These are phyloP conservation scores for Notarius quadriscutis DNA, from an alignment of 2,113 vertebrate genomes.

Conservation along the genomic window DNA sequence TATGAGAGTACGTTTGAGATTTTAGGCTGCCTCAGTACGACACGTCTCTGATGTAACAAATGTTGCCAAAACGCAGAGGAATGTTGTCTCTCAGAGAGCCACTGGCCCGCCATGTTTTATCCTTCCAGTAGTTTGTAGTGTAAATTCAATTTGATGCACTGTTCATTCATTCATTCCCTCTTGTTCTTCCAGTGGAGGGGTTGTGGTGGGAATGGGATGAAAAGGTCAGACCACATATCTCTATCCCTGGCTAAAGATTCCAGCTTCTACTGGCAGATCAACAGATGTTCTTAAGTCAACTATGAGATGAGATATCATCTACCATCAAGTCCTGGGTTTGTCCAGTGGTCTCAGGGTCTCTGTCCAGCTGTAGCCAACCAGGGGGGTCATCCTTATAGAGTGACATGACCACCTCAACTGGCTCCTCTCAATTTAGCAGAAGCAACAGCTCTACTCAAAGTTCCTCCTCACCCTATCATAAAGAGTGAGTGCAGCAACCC, in stretches of 20 bases:
- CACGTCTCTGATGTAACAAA: not conserved
- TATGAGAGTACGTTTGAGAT: not conserved
- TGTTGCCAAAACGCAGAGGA: not conserved
- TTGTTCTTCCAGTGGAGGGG: not conserved
- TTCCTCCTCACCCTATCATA: not conserved
- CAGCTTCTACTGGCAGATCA: not conserved
- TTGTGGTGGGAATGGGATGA: not conserved
- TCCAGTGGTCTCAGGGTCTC: not conserved
- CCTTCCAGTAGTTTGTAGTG: constrained; percentile 1
- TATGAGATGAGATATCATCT: not conserved
- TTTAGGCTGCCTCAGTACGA: not conserved
- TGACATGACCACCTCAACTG: too few relatives aligned
- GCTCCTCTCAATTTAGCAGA: not conserved
- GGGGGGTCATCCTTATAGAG: not conserved
- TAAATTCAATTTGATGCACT: not conserved
- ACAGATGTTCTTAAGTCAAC: not conserved
- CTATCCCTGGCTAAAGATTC: not conserved
- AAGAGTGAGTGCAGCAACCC: not conserved
- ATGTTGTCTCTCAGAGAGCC: not conserved
- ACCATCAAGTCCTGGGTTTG: not conserved
- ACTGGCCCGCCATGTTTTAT: not conserved
- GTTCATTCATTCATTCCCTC: not conserved
- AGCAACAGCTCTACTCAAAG: not conserved
- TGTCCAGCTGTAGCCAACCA: not conserved
- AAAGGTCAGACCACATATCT: not conserved